Conservation (phyloP, 2,888 invertebrate genomes). For the Stenurella melanura region DNA sequence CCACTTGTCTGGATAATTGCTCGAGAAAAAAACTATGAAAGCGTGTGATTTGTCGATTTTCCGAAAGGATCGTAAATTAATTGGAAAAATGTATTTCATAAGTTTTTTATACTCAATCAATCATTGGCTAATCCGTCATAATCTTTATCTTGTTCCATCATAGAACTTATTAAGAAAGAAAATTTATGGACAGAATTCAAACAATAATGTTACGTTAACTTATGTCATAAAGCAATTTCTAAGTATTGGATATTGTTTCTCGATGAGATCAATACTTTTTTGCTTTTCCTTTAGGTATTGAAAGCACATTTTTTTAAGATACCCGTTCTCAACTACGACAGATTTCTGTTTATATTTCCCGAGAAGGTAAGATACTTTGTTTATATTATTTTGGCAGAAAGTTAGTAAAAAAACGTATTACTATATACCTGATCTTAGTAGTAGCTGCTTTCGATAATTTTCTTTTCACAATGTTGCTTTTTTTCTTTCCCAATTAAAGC, state of each 20-base stretch:
- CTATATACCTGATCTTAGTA: too few species aligned
- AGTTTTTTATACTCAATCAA: constrained; percentile 5
- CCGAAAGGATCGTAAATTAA: constrained; percentile 3
- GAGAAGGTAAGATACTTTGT: too few species aligned
- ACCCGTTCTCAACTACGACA: too few species aligned
- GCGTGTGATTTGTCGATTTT: constrained; percentile 15
- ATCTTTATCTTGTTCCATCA: background rate
- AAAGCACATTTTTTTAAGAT: too few species aligned
- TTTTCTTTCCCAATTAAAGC: too few species aligned
- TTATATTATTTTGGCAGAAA: too few species aligned
- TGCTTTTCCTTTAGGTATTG: too few species aligned
- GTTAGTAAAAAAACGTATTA: too few species aligned
- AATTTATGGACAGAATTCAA: background rate
- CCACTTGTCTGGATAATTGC: constrained; percentile 26
- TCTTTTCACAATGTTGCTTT: too few species aligned
- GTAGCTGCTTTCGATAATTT: too few species aligned
- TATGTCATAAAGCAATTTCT: background rate
- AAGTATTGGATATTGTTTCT: background rate
- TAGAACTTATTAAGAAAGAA: background rate
- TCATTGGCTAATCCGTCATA: background rate
- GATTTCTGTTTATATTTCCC: too few species aligned
- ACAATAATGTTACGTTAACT: background rate
- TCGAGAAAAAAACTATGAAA: constrained; percentile 10
- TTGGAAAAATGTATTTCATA: constrained; percentile 18
- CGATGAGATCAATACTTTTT: too few species aligned